Evolutionary conservation across 2,113 vertebrate genomes (phyloP).

Genomic region (Phalacrocorax pelagicus): DNA sequence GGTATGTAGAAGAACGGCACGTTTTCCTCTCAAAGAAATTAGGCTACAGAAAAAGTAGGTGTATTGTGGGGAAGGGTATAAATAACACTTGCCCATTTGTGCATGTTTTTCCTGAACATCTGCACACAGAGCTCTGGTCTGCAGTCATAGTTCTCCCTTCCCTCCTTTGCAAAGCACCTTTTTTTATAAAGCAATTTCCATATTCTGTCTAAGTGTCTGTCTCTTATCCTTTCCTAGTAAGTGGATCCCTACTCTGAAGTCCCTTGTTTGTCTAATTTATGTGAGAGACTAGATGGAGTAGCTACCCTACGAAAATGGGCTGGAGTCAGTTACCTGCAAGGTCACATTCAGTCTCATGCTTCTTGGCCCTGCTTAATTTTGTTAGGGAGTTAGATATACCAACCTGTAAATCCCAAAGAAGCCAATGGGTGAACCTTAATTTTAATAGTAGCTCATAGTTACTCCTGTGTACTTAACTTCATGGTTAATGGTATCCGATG

Average conservation of each 20-base stretch:
- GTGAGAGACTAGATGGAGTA: not conserved
- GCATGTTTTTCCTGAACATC: not conserved
- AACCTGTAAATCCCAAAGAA: not conserved
- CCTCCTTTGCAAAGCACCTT: not conserved
- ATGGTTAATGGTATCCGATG: rapidly evolving
- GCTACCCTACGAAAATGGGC: not conserved
- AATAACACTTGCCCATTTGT: not conserved
- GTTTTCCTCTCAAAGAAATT: not conserved
- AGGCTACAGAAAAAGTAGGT: not conserved
- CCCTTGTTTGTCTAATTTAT: not conserved
- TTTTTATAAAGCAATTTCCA: not conserved
- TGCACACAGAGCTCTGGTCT: not conserved
- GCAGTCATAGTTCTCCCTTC: not conserved
- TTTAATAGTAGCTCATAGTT: not conserved
- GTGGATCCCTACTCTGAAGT: not conserved
- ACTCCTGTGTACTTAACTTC: not conserved
- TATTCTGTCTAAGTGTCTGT: not conserved
- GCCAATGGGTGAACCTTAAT: not conserved
- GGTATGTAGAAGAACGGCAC: not conserved
- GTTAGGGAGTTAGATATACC: not conserved
- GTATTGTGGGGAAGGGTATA: not conserved
- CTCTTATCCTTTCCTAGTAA: not conserved
- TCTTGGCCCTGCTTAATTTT: not conserved
- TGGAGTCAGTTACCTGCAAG: not conserved
- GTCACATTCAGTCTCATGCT: not conserved